Base-by-base conservation (phyloP, 2,797 vertebrate genomes). In the Micropoecilia bifurca region DNA sequence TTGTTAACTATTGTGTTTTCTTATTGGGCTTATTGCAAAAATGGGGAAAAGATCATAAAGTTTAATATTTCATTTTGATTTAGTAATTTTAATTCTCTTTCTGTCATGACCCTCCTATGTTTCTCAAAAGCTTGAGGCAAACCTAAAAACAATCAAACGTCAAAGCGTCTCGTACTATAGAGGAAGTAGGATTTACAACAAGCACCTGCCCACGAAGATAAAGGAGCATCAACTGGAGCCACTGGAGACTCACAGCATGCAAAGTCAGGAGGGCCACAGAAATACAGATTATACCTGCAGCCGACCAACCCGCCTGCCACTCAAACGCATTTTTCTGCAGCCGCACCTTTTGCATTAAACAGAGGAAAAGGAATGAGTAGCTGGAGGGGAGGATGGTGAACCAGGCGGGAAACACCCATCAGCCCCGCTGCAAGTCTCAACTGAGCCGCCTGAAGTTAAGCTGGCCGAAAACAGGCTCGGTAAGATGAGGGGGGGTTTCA, bases 391-490 rank as follows among this genome's bases (percentile, higher is more conserved):
- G 87, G 79, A 89, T 41, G 82, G 86, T 80, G 80, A 90, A 83
- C 71, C 88, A 86, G 30, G 89, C 75, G 82, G 89, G 90, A 90
- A 90, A 93, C 94, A 94, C 93, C 93, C 94, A 91, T 81, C 87
- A 78, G 74, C 71, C 71, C 76, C 74, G 13, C 80, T 83, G 86
- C 93, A 91, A 90, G 93, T 92, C 92, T 90, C 74, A 89, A 92
- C 90, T 87, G 81, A 91, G 87, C 81, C 20, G 47, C 16, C 43
- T 66, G 14, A 33, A 0, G 53, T 47, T 0, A 85, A 83, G 55
- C 12, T 47, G 0, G 3, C 6, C 0, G 53, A 48, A 50, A 28
- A 30, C 43, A 72, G 46, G 10, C 6, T 0, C 0, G 46, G 36
- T 0, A 0, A 25, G 6, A 48, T 14, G 0, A 71, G 78, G 79